Percentiles rank a stretch among this genome's conserved stretches.
These are phyloP conservation scores for Hyles euphorbiae DNA, from an alignment of 1,140 invertebrate genomes.

Conservation along the genomic window DNA sequence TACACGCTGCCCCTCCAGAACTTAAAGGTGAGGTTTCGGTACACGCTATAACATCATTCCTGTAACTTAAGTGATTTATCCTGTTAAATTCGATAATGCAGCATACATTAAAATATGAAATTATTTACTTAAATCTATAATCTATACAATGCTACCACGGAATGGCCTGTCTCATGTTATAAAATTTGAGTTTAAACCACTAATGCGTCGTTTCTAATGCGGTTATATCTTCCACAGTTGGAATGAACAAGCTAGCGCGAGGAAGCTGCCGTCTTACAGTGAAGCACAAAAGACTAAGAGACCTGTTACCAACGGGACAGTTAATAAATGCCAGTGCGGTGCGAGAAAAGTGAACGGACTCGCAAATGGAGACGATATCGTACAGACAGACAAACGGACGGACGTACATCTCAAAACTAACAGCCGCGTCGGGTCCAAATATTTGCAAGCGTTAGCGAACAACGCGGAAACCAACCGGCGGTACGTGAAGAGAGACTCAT, in stretches of 20 bases:
- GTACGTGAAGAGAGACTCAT: conserved; percentile 59
- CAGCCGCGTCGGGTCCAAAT: conserved; percentile 67
- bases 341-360: conserved; percentile 57
- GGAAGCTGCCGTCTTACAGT: conserved; percentile 69
- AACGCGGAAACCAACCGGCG: conserved; percentile 36
- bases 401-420: conserved; percentile 55
- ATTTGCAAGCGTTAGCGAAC: conserved; percentile 66
- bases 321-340: conserved; percentile 63
- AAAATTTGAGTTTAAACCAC: no score
- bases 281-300: conserved; percentile 74
- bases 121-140: no score
- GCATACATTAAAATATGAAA: no score
- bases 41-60: neutral
- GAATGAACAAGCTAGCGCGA: conserved; percentile 69
- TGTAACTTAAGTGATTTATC: no score
- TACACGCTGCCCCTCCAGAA: conserved; percentile 70
- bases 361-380: conserved; percentile 36
- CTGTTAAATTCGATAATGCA: no score
- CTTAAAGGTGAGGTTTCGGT: conserved; percentile 59
- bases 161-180: no score
- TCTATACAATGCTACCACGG: no score
- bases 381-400: conserved; percentile 33
- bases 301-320: conserved; percentile 60
- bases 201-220: neutral
- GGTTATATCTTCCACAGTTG: conserved; percentile 43